Evolutionary conservation across 2,888 invertebrate genomes (phyloP), one percentile per base, ranked within the genome.

Genomic region (Brachyptera putata): DNA sequence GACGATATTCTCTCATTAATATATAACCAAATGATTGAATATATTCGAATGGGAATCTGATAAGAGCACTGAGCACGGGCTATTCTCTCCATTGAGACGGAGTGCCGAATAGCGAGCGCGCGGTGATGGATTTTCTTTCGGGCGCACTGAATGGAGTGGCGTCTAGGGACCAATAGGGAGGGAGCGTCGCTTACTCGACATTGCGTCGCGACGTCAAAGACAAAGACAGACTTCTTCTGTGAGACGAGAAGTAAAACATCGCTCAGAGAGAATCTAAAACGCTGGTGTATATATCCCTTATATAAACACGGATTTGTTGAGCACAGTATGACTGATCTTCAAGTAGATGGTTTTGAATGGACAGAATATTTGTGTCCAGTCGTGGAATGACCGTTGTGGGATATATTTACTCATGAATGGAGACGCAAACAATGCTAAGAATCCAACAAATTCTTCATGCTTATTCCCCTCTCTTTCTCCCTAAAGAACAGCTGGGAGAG

Each of bases 1-100:
- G 61, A 61, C 55, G 63, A 63, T 63, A 61, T 62, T 61, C 61
- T 59, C 61, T 63, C 63, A 61, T 63, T 63, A 63, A 63, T 63
- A 53, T 13, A 50, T 41, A 41, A 16, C 57, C 61, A 59, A 61
- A 61, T 63, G 63, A 63, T 63, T 63, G 63, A 63, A 63, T 63
- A 63, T 63, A 63, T 63, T 63, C 61, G 59, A 57, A 34, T 22
- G 53, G 61, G 55, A 61, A 63, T 63, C 63, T 61, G 63, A 63
- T 63, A 63, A 61, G 59, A 56, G 56, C 30, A n/a, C n/a, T n/a
- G n/a, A n/a, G n/a, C 55, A 36, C 30, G 30, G 5, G 21, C 36
- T 55, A 60, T 61, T 57, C 53, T 53, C 56, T 26, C 63, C 34
- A 61, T 63, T 61, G 61, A 63, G 55, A 21, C 22, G 24, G 46